Percentiles rank a stretch among this genome's conserved stretches.
Conservation (phyloP, 2,113 vertebrate species). For the Pseudonaja textilis region DNA sequence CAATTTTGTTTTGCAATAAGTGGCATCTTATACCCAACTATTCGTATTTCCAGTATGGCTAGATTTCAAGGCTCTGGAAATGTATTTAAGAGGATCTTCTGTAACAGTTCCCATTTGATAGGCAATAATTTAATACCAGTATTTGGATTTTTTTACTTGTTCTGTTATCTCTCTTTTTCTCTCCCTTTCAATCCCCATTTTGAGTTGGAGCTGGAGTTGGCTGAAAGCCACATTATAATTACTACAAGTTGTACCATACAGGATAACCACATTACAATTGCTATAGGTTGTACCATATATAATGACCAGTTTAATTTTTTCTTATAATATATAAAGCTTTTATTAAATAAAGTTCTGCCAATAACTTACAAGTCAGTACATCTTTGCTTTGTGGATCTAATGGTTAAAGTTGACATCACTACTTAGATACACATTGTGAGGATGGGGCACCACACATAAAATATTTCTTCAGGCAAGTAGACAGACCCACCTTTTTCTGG, state of each 20-base stretch:
- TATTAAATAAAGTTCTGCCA: not conserved
- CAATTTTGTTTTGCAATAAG: not conserved
- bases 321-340: not conserved
- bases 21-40: not conserved
- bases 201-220: constrained; percentile 60
- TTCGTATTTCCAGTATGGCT: not conserved
- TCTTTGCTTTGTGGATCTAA: not conserved
- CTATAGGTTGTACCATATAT: not conserved
- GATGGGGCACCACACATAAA: not conserved
- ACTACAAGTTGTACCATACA: not conserved
- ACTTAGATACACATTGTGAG: not conserved
- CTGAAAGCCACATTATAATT: not conserved
- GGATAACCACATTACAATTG: not conserved
- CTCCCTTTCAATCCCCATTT: constrained; percentile 17
- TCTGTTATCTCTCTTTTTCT: not conserved
- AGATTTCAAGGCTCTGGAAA: not conserved
- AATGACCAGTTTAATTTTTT: not conserved
- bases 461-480: not conserved
- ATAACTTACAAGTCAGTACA: not conserved
- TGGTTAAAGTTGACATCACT: not conserved
- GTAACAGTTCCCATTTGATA: constrained; percentile 30
- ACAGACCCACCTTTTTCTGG: not conserved
- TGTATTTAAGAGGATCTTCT: not conserved
- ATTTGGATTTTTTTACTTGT: not conserved
- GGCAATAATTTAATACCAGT: constrained; percentile 25